Conservation (phyloP, 2,113 vertebrate genomes). For the Daubentonia madagascariensis region DNA sequence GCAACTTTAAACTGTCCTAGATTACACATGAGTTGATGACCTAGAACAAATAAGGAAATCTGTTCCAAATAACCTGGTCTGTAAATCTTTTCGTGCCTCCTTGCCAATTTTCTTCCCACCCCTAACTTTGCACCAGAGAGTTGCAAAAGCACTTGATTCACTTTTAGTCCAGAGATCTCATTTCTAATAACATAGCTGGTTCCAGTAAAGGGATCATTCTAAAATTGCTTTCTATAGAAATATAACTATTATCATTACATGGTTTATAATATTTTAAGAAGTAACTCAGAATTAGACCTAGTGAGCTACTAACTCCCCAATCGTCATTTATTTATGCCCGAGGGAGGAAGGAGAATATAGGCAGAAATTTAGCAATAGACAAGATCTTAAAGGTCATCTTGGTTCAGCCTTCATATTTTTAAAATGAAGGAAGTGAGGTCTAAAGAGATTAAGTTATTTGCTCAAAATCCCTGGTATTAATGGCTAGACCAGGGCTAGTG, state of each 20-base stretch:
- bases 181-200: background rate
- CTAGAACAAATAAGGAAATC: slow-evolving; percentile 41
- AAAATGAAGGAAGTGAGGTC: slow-evolving; percentile 27
- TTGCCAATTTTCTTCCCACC: slow-evolving; percentile 50
- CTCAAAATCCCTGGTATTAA: background rate
- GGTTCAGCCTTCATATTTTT: background rate
- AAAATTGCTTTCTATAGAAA: slow-evolving; percentile 8
- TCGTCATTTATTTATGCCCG: background rate
- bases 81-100: slow-evolving; percentile 44
- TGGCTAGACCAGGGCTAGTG: background rate
- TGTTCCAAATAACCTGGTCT: background rate
- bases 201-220: background rate
- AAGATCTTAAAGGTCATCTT: slow-evolving; percentile 35
- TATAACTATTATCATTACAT: background rate
- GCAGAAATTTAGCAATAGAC: background rate
- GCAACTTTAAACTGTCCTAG: background rate
- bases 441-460: background rate
- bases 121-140: slow-evolving; percentile 39
- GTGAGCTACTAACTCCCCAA: background rate
- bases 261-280: slow-evolving; percentile 30
- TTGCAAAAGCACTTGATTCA: slow-evolving; percentile 55
- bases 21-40: slow-evolving; percentile 8
- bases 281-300: background rate
- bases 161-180: slow-evolving; percentile 37
- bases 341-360: background rate